These are phyloP conservation scores for Euzophera pinguis DNA, from an alignment of 2,888 invertebrate species.

Conservation along the genomic window DNA sequence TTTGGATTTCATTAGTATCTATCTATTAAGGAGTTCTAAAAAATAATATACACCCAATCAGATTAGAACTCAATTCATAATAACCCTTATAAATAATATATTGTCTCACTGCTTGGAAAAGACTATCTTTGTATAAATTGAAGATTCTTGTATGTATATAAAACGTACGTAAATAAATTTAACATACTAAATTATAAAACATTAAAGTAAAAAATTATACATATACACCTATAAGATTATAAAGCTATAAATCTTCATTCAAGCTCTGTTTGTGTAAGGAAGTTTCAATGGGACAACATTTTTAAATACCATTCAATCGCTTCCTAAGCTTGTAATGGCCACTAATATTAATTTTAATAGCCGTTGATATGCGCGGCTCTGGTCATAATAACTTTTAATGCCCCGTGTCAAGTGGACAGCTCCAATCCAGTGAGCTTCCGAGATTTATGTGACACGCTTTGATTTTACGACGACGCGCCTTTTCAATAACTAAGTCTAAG, in stretches of 20 bases:
- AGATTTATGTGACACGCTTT: slow-evolving; percentile 74
- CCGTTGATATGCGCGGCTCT: slow-evolving; percentile 49
- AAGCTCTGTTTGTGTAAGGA: slow-evolving; percentile 3
- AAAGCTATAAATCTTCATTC: slow-evolving; percentile 10
- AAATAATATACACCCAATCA: too few relatives aligned
- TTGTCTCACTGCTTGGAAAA: too few relatives aligned
- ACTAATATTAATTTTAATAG: slow-evolving; percentile 37
- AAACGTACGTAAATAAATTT: too few relatives aligned
- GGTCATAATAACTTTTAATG: slow-evolving; percentile 65
- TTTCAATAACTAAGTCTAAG: slow-evolving; percentile 47
- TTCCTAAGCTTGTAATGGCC: slow-evolving; percentile 4
- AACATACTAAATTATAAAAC: too few relatives aligned
- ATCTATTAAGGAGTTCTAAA: too few relatives aligned
- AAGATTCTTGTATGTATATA: too few relatives aligned
- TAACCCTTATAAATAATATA: too few relatives aligned
- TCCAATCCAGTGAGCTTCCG: slow-evolving; percentile 54
- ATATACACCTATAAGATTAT: too few relatives aligned
- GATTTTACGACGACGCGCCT: slow-evolving; percentile 54
- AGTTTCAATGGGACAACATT: not conserved
- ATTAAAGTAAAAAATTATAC: too few relatives aligned
- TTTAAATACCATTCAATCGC: slow-evolving; percentile 7
- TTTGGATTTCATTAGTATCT: too few relatives aligned
- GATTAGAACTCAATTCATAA: too few relatives aligned
- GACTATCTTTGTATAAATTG: too few relatives aligned
- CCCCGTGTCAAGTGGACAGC: slow-evolving; percentile 68